Evolutionary conservation across 2,113 vertebrate genomes (phyloP), one percentile per base, ranked within the genome.

Genomic region (Sula dactylatra): DNA sequence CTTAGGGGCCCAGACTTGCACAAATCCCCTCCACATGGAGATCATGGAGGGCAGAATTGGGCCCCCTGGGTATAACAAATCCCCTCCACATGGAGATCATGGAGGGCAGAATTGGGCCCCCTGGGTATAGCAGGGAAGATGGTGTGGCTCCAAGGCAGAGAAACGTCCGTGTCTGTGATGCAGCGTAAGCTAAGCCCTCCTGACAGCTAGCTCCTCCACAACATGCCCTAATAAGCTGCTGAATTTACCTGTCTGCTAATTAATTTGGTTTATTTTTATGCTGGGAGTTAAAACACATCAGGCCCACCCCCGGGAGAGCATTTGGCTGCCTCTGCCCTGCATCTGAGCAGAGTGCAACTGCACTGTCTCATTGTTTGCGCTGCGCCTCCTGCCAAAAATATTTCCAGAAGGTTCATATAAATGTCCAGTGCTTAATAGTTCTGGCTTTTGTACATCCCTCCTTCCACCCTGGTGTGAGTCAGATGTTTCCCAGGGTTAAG

Each of bases 201-300:
- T 65, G 70, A 88, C 76, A 94, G 58, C 14, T 8, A 58, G 49
- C 9, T 93, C 72, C 83, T 88, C 58, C 62, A n/a, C 71, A 72
- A n/a, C 55, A n/a, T 26, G 62, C 50, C 52, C 20, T 31, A 90
- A 79, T 74, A 96, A 87, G 42, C 54, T 89, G 83, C 66, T 94
- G 80, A 97, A 89, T 93, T 93, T 95, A 95, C 95, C 96, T 96
- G 83, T 79, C 79, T 95, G 93, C 66, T 95, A 95, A 96, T 96
- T 97, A 56, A 65, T 87, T 61, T 76, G 38, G 29, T 93, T 97
- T 95, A 86, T 96, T 97, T 95, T 97, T 95, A 94, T 44, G 47
- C 67, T 90, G 88, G 71, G 79, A 97, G 73, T 82, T 93, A 86
- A 92, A 97, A 78, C 42, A 93, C 59, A 93, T 85, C 87, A 89